Percentiles rank a stretch among this genome's conserved stretches.
Evolutionary conservation across 2,888 invertebrate species (phyloP).

Genomic region (Agrilus cyanescens): DNA sequence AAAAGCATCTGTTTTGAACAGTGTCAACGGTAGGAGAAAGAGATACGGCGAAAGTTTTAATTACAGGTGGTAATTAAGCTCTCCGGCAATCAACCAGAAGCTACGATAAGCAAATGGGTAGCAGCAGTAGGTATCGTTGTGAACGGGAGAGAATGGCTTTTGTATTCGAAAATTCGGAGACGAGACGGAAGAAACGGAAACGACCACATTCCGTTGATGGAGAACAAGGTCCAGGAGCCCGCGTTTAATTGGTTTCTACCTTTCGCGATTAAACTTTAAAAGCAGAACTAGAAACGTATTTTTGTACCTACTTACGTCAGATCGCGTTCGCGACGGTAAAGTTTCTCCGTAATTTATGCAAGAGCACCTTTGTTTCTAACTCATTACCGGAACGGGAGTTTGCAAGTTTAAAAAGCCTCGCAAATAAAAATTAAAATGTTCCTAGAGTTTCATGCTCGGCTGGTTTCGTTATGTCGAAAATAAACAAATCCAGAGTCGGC

Average conservation of each 20-base stretch:
- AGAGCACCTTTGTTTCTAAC: constrained; percentile 24
- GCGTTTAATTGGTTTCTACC: constrained; percentile 27
- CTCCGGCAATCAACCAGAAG: too few species aligned
- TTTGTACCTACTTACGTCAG: constrained; percentile 15
- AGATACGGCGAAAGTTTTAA: too few species aligned
- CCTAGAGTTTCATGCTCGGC: constrained; percentile 22
- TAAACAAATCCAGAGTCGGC: constrained; percentile 10
- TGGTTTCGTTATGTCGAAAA: constrained; percentile 21
- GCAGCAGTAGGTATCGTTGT: too few species aligned
- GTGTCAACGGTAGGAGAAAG: too few species aligned
- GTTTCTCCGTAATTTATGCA: constrained; percentile 22
- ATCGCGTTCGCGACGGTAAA: constrained; percentile 20
- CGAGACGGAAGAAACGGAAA: too few species aligned
- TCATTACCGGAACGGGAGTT: constrained; percentile 25
- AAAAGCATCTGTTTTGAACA: too few species aligned
- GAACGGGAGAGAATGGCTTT: too few species aligned
- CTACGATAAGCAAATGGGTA: too few species aligned
- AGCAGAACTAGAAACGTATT: constrained; percentile 21
- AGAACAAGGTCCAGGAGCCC: too few species aligned
- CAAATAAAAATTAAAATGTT: constrained; percentile 26
- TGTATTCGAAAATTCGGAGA: too few species aligned
- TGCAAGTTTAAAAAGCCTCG: constrained; percentile 24
- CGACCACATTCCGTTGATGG: too few species aligned
- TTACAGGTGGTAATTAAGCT: too few species aligned
- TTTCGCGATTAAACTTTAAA: constrained; percentile 24